Percentiles rank a stretch among this genome's conserved stretches.
Conservation (phyloP, 1,140 invertebrate species). For the Euborellia annulipes region DNA sequence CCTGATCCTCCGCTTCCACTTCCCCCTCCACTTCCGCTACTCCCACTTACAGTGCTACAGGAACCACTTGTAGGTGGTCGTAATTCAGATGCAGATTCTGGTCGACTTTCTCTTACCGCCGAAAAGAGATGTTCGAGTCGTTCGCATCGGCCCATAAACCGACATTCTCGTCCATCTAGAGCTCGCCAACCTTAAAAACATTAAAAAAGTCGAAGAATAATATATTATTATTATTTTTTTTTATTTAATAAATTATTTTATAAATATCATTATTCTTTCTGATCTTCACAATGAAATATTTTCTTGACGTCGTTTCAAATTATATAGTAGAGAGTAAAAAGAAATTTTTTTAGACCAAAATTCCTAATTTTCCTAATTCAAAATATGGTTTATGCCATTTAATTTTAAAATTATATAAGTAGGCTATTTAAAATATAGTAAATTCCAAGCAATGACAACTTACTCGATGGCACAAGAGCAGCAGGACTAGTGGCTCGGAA, state of each 20-base stretch:
- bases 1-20: neutral
- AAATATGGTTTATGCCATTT: no score
- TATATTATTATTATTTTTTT: no score
- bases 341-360: no score
- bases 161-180: slow-evolving; percentile 47
- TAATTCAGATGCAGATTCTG: slow-evolving; percentile 36
- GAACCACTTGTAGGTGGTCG: neutral
- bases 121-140: slow-evolving; percentile 60
- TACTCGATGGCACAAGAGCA: slow-evolving; percentile 78
- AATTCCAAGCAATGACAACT: slow-evolving; percentile 48
- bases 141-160: slow-evolving; percentile 50
- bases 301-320: no score
- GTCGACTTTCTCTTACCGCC: slow-evolving; percentile 45
- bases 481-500: slow-evolving; percentile 55
- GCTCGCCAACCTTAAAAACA: slow-evolving; percentile 77
- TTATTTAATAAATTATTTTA: no score
- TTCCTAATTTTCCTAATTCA: no score
- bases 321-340: no score
- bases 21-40: slow-evolving; percentile 7
- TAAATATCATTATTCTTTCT: no score
- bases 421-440: neutral
- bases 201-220: no score
- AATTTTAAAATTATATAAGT: no score
- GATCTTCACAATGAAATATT: no score
- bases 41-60: slow-evolving; percentile 11